These are phyloP conservation scores for Anisognathus igniventris DNA, from an alignment of 2,797 vertebrate genomes.

Conservation along the genomic window DNA sequence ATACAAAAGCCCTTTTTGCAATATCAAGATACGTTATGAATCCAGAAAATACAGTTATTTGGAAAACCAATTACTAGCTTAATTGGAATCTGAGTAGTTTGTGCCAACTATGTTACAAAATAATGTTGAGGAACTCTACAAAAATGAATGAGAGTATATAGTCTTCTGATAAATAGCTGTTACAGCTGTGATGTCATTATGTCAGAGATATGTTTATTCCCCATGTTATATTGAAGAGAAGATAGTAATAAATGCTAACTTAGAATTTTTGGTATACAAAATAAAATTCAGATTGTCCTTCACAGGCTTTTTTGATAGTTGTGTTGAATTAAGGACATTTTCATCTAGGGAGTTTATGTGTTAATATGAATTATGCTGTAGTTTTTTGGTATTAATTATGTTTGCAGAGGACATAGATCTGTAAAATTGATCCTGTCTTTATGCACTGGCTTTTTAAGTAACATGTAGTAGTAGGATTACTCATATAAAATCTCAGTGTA, in stretches of 20 bases:
- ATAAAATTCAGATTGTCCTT: not conserved
- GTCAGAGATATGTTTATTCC: not conserved
- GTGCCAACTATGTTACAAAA: not conserved
- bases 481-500: not conserved
- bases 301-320: not conserved
- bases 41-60: not conserved
- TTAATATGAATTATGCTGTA: not conserved
- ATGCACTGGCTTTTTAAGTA: not conserved
- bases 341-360: not conserved
- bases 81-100: not conserved
- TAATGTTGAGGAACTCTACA: not conserved
- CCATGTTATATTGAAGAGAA: not conserved
- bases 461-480: not conserved
- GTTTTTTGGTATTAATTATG: not conserved
- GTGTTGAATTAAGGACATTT: not conserved
- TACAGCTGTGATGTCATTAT: not conserved
- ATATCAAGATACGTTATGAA: not conserved
- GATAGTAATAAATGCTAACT: not conserved
- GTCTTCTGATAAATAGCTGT: not conserved
- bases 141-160: not conserved
- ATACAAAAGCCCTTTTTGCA: not conserved
- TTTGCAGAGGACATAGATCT: not conserved
- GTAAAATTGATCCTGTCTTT: not conserved
- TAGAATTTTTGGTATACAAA: not conserved
- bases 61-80: not conserved